Evolutionary conservation across 2,797 vertebrate genomes (phyloP).

Genomic region (Remorina albescens): DNA sequence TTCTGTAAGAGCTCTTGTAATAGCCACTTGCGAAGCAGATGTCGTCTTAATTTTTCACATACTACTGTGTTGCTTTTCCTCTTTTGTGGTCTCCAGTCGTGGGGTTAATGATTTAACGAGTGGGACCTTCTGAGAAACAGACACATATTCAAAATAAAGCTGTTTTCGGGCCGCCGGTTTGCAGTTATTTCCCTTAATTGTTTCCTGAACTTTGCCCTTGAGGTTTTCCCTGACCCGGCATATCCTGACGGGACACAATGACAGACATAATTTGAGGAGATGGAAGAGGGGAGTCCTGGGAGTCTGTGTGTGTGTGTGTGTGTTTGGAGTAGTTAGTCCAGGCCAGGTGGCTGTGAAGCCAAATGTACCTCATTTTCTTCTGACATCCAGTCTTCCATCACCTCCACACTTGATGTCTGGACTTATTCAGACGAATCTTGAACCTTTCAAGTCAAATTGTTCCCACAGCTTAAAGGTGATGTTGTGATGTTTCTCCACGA

Average conservation of each 20-base stretch:
- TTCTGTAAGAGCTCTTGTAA: slow-evolving; percentile 46
- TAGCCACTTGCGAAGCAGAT: slow-evolving; percentile 50
- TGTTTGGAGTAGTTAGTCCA: slow-evolving; percentile 16
- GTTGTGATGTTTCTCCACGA: slow-evolving; percentile 41
- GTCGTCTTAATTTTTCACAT: slow-evolving; percentile 50
- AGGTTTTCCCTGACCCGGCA: slow-evolving; percentile 72
- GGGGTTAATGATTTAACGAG: slow-evolving; percentile 76
- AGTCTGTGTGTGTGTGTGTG: slow-evolving; percentile 28
- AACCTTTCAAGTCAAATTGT: slow-evolving; percentile 48
- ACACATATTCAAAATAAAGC: slow-evolving; percentile 53
- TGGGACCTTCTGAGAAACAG: slow-evolving; percentile 69
- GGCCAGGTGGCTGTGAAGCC: slow-evolving; percentile 68
- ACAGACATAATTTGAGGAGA: slow-evolving; percentile 61
- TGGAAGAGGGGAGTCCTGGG: slow-evolving; percentile 43
- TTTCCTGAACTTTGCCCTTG: slow-evolving; percentile 84
- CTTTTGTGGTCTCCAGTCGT: slow-evolving; percentile 52
- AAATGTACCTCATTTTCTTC: slow-evolving; percentile 70
- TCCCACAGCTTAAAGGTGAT: slow-evolving; percentile 54
- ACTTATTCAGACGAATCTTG: slow-evolving; percentile 36
- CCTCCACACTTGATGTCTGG: slow-evolving; percentile 44
- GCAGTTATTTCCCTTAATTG: slow-evolving; percentile 82
- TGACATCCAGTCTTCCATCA: slow-evolving; percentile 66
- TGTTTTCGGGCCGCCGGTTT: slow-evolving; percentile 47
- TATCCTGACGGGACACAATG: slow-evolving; percentile 72
- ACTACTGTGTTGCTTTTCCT: slow-evolving; percentile 53